A percentile compares a stretch with the other conserved stretches of the same genome.
Conservation (phyloP, 2,888 invertebrate species). For the Tetheella fluctuosa region DNA sequence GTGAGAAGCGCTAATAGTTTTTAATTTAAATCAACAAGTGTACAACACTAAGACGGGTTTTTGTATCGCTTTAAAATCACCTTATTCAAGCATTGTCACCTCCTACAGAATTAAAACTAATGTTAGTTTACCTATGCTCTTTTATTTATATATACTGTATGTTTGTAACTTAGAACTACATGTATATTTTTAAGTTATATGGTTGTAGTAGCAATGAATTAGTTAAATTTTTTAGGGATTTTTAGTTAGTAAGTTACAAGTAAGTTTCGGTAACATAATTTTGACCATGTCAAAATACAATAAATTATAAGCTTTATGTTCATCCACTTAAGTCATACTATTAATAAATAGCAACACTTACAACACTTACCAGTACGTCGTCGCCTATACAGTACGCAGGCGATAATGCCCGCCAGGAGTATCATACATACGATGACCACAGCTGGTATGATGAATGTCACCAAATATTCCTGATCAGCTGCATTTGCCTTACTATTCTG, state of each 20-base stretch:
- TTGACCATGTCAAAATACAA: background rate
- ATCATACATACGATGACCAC: conserved; percentile 95
- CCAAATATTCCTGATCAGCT: conserved; percentile 79
- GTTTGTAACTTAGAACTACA: too few species aligned
- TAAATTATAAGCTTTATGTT: background rate
- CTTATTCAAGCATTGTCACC: conserved; percentile 56
- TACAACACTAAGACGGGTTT: conserved; percentile 28
- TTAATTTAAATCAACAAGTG: conserved; percentile 19
- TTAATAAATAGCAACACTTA: background rate
- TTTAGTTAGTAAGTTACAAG: too few species aligned
- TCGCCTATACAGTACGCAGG: conserved; percentile 93
- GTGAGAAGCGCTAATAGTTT: conserved; percentile 33
- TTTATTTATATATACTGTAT: too few species aligned
- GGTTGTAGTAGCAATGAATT: too few species aligned
- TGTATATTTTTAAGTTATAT: too few species aligned
- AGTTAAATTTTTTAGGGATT: too few species aligned
- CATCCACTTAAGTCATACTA: conserved; percentile 4
- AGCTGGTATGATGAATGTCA: conserved; percentile 95
- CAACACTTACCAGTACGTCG: conserved; percentile 89
- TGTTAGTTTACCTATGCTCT: conserved; percentile 35
- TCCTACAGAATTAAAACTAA: conserved; percentile 56
- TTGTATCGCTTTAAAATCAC: conserved; percentile 40
- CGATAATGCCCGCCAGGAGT: conserved; percentile 92
- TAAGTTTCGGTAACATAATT: too few species aligned
- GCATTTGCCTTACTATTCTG: conserved; percentile 60